Conservation (phyloP, 2,888 invertebrate species). For the Dasypogon diadema region DNA sequence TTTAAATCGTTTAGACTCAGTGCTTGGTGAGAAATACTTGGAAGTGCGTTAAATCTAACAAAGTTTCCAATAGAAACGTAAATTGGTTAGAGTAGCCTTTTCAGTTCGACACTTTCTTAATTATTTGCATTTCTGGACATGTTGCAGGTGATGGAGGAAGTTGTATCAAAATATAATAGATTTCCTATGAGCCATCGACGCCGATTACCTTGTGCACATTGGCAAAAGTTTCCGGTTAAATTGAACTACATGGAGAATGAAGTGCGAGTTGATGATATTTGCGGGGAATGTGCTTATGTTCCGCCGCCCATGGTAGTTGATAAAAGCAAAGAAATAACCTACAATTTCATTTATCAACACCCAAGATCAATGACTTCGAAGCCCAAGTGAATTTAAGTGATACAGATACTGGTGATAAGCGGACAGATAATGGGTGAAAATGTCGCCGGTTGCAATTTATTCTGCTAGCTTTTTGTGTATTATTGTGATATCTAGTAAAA, state of each 20-base stretch:
- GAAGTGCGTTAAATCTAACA: no score
- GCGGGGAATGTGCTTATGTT: background rate
- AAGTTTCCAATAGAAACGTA: no score
- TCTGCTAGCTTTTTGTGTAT: no score
- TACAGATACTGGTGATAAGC: background rate
- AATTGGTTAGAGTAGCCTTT: no score
- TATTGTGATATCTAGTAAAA: no score
- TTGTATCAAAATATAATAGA: background rate
- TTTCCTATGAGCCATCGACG: conserved; percentile 50
- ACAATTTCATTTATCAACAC: conserved; percentile 20
- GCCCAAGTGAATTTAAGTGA: background rate
- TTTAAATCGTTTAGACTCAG: no score
- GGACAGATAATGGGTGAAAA: no score
- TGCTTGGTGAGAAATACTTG: no score
- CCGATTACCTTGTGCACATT: conserved; percentile 49
- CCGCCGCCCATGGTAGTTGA: conserved; percentile 4
- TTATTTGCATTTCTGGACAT: background rate
- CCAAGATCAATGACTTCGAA: conserved; percentile 25
- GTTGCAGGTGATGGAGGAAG: background rate
- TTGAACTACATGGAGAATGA: background rate
- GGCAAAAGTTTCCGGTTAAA: conserved; percentile 50
- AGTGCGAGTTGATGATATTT: background rate
- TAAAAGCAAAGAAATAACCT: conserved; percentile 12
- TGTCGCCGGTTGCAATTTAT: no score
- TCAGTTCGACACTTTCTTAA: no score